A percentile compares a stretch with the other conserved stretches of the same genome.
phyloP scores from a whole-genome alignment of 2,113 vertebrate species.

The Toxotes chatareus region DNA sequence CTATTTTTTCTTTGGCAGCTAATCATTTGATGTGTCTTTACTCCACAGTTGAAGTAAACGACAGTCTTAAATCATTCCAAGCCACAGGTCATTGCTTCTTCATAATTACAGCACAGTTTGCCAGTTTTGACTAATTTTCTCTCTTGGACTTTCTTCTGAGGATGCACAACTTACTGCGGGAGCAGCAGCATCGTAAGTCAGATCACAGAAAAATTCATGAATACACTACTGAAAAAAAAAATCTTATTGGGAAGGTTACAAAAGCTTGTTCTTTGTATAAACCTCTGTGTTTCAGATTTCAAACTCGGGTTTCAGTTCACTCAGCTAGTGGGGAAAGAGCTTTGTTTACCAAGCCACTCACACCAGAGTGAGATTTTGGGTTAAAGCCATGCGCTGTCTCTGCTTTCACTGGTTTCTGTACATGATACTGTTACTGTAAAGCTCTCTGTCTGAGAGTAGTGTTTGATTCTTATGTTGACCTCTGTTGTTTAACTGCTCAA shows the following conservation, averaged over 20 bases:
- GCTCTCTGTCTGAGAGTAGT: not conserved
- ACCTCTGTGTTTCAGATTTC: not conserved
- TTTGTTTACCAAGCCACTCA: not conserved
- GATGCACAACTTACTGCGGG: not conserved
- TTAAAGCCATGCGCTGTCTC: not conserved
- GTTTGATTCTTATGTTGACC: conserved; percentile 3
- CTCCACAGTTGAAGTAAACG: conserved; percentile 48
- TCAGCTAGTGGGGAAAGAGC: not conserved
- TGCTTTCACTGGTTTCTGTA: not conserved
- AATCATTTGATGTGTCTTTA: conserved; percentile 67
- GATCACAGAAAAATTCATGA: conserved; percentile 9
- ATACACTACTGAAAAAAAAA: conserved; percentile 23
- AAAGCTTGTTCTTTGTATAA: conserved; percentile 4
- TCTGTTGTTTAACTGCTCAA: conserved; percentile 30
- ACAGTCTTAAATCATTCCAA: conserved; percentile 75
- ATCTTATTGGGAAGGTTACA: not conserved
- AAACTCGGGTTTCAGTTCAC: not conserved
- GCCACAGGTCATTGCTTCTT: conserved; percentile 43
- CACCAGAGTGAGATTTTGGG: not conserved
- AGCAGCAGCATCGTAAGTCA: conserved; percentile 32
- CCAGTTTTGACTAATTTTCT: conserved; percentile 33
- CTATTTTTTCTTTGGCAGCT: conserved; percentile 73
- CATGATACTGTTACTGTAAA: conserved; percentile 3
- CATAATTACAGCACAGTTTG: conserved; percentile 32
- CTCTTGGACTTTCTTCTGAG: conserved; percentile 39